Evolutionary conservation across 2,888 invertebrate species (phyloP).

Genomic region (Sesia bembeciformis): DNA sequence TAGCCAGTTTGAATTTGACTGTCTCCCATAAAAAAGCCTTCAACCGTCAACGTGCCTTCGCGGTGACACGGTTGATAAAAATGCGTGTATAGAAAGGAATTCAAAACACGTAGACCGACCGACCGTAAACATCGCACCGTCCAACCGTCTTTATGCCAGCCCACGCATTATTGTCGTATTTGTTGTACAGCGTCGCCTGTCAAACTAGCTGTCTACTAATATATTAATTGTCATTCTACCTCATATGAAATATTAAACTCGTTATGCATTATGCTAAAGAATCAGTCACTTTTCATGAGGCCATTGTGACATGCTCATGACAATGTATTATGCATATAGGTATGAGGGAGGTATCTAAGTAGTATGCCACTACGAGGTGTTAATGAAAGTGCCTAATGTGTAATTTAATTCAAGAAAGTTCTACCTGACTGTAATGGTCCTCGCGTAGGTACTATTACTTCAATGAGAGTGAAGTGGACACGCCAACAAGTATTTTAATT

Average conservation of each 20-base stretch:
- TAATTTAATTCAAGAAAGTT: constrained; percentile 11
- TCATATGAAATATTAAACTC: too few species aligned
- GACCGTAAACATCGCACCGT: constrained; percentile 24
- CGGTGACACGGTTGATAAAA: not conserved
- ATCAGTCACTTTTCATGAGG: too few species aligned
- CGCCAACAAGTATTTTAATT: too few species aligned
- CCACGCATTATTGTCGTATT: constrained; percentile 36
- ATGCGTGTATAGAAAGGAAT: constrained; percentile 12
- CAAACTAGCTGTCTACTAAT: not conserved
- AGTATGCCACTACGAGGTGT: too few species aligned
- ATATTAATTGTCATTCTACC: too few species aligned
- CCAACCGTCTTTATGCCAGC: constrained; percentile 42
- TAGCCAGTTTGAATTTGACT: not conserved
- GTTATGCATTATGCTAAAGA: too few species aligned
- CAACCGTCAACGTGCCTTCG: not conserved
- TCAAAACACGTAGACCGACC: constrained; percentile 35
- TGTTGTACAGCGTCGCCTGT: constrained; percentile 7
- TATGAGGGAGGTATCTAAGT: too few species aligned
- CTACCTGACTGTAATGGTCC: constrained; percentile 2
- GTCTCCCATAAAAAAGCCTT: not conserved
- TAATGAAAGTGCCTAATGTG: constrained; percentile 8
- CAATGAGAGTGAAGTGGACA: not conserved
- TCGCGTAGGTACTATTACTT: too few species aligned
- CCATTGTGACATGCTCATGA: too few species aligned
- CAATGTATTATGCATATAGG: too few species aligned